A percentile compares a stretch with the other conserved stretches of the same genome.
Conservation (phyloP, 2,888 invertebrate species). For the Barypeithes pellucidus region DNA sequence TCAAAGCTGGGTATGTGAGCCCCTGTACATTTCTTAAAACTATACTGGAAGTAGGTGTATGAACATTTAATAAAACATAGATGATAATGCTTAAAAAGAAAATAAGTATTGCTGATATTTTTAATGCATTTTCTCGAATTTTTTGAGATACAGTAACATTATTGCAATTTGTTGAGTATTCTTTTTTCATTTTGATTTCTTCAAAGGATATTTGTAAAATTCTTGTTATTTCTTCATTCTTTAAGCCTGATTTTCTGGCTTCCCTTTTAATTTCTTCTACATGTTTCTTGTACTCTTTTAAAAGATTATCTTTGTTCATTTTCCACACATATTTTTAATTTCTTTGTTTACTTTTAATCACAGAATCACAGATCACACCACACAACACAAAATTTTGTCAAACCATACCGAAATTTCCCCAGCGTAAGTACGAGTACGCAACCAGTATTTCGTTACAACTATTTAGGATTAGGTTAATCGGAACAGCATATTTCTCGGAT, state of each 20-base stretch:
- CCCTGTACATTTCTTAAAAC: slow-evolving; percentile 84
- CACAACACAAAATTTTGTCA: too few species aligned
- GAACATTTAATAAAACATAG: slow-evolving; percentile 72
- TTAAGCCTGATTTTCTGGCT: slow-evolving; percentile 76
- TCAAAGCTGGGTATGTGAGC: slow-evolving; percentile 86
- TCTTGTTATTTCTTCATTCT: slow-evolving; percentile 77
- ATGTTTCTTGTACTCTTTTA: slow-evolving; percentile 74
- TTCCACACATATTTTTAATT: slow-evolving; percentile 1
- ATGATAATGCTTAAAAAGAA: slow-evolving; percentile 66
- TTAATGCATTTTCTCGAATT: slow-evolving; percentile 38
- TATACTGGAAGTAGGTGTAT: slow-evolving; percentile 78
- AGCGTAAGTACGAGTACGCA: too few species aligned
- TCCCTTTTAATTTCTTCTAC: slow-evolving; percentile 75
- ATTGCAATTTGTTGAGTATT: slow-evolving; percentile 52
- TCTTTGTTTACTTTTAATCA: slow-evolving; percentile 27
- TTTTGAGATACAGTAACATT: slow-evolving; percentile 55
- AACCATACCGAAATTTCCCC: too few species aligned
- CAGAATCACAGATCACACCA: too few species aligned
- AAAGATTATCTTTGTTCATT: slow-evolving; percentile 55
- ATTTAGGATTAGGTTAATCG: too few species aligned
- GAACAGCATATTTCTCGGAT: too few species aligned
- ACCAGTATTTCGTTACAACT: too few species aligned
- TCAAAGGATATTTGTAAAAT: slow-evolving; percentile 75
- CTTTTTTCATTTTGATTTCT: slow-evolving; percentile 66
- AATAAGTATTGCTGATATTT: slow-evolving; percentile 56